A percentile compares a stretch with the other conserved stretches of the same genome.
Conservation (phyloP, 2,888 invertebrate genomes). For the Stomorhina lunata region DNA sequence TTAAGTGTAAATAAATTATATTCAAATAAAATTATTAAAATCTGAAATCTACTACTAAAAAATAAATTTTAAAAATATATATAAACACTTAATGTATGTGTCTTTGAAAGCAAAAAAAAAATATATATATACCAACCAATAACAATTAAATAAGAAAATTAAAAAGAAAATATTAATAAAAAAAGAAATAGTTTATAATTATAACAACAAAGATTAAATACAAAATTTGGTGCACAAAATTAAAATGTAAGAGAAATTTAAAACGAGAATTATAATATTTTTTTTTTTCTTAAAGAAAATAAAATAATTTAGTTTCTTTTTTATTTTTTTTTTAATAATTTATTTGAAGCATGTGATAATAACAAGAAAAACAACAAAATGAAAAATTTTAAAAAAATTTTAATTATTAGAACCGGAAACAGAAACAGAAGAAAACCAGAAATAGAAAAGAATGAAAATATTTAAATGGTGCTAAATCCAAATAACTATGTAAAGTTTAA, state of each 20-base stretch:
- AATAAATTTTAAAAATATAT: constrained; percentile 1
- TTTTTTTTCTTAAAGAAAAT: constrained; percentile 18
- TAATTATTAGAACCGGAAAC: not conserved
- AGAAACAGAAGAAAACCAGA: not conserved
- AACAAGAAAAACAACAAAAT: constrained; percentile 69
- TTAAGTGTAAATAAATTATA: constrained; percentile 39
- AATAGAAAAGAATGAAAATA: constrained; percentile 47
- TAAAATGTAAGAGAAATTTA: not conserved
- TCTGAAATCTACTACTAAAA: constrained; percentile 17
- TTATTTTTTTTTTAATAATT: constrained; percentile 48
- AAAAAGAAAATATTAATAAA: not conserved
- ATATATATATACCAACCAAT: not conserved
- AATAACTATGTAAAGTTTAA: constrained; percentile 72
- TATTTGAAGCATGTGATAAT: constrained; percentile 68
- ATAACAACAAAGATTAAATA: constrained; percentile 42
- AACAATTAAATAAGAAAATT: constrained; percentile 6
- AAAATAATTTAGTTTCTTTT: constrained; percentile 4
- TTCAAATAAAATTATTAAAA: constrained; percentile 3
- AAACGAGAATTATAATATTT: not conserved
- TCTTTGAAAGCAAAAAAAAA: constrained; percentile 38
- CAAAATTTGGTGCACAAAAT: constrained; percentile 62
- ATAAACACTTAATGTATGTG: constrained; percentile 49
- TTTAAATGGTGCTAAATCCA: constrained; percentile 80
- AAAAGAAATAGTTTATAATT: not conserved
- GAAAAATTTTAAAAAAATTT: constrained; percentile 39